A percentile compares a stretch with the other conserved stretches of the same genome.
Evolutionary conservation across 2,797 vertebrate genomes (phyloP).

Genomic region (Serranus cabrilla): DNA sequence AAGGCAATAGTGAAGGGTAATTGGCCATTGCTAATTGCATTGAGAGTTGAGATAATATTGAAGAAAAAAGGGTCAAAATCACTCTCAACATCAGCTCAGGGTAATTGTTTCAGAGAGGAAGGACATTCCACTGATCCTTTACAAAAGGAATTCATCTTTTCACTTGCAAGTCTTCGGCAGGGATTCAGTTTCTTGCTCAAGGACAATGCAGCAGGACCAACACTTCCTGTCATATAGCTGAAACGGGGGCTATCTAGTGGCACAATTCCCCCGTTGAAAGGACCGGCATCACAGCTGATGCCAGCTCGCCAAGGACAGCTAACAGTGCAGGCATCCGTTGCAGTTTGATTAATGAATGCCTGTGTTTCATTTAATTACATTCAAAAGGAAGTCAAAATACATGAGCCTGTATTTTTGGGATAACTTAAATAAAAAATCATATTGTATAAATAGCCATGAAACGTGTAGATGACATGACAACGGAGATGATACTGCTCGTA

Average conservation of each 20-base stretch:
- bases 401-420: not conserved
- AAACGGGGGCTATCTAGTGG: constrained; percentile 8
- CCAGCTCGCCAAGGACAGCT: constrained; percentile 18
- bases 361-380: not conserved
- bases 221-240: constrained; percentile 22
- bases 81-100: constrained; percentile 14
- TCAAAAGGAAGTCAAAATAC: constrained; percentile 11
- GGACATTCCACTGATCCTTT: constrained; percentile 9
- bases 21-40: constrained; percentile 9
- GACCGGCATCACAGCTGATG: constrained; percentile 18
- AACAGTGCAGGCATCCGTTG: not conserved
- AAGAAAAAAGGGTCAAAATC: not conserved
- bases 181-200: constrained; percentile 34
- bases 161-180: constrained; percentile 9
- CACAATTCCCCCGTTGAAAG: constrained; percentile 19
- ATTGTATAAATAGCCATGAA: not conserved
- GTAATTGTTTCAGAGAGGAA: constrained; percentile 11
- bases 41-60: not conserved
- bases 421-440: not conserved
- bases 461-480: not conserved
- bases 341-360: constrained; percentile 1
- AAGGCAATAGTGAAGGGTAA: constrained; percentile 16
- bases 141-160: constrained; percentile 8
- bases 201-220: constrained; percentile 33
- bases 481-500: not conserved